Base-by-base conservation (phyloP, 1,140 invertebrate genomes). In the Muscidifurax raptorellus region DNA sequence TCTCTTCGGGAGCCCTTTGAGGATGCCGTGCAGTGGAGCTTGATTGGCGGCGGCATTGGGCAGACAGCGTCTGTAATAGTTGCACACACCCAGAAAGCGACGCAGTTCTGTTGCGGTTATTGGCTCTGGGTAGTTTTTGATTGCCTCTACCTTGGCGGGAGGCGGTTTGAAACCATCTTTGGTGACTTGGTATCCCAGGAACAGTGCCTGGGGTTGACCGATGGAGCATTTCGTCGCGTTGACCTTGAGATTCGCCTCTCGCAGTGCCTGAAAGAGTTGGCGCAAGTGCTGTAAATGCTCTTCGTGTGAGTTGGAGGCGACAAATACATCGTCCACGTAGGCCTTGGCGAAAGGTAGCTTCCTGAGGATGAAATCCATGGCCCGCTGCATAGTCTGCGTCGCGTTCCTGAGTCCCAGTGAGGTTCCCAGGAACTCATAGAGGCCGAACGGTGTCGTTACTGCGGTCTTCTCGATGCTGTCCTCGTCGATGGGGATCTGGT, bases 281-380 rank as follows among this genome's bases (percentile, higher is more conserved):
- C 83, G 27, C 2, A 89, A 47, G 72, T 88, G 87, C 28, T 66
- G 32, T 30, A 2, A 36, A 66, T 91, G 90, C 75, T 91, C 84
- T 72, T 87, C 83, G 64, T 85, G 80, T 30, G 59, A 87, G 86
- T 47, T 75, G 0, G 89, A 90, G 77, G 88, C 91, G 1, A 94
- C 83, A 0, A 94, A 75, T 1, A 76, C 22, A 10, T 94, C 94
- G 87, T 94, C 93, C 0, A 94, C 78, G 84, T 93, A 94, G 0
- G 90, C 87, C 69, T 72, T 72, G 69, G 28, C 69, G 69, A 72
- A 72, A 2, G 69, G 69, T 3, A 72, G 28, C 28, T n/a, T 72
- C n/a, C n/a, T n/a, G n/a, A n/a, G n/a, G n/a, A n/a, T n/a, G n/a
- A n/a, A n/a, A n/a, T n/a, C n/a, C n/a, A n/a, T n/a, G n/a, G n/a